These are phyloP conservation scores for Anoplophora glabripennis DNA, from an alignment of 1,140 invertebrate genomes.

Conservation along the genomic window DNA sequence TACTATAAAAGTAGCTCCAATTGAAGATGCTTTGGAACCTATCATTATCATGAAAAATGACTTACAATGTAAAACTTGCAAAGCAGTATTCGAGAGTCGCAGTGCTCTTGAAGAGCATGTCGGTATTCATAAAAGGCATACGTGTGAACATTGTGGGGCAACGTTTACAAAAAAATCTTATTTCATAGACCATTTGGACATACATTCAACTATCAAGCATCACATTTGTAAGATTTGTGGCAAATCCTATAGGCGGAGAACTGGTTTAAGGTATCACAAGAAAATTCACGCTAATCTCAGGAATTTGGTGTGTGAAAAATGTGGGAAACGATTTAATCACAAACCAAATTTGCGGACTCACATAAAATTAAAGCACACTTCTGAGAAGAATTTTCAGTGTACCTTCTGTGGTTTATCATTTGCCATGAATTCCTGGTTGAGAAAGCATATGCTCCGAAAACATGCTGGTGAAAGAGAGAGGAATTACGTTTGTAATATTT, in stretches of 20 bases:
- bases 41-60: not conserved
- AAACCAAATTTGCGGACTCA: constrained; percentile 37
- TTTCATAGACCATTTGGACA: constrained; percentile 1
- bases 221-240: constrained; percentile 12
- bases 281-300: constrained; percentile 48
- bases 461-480: constrained; percentile 30
- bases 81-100: not conserved
- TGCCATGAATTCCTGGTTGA: constrained; percentile 36
- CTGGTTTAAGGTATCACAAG: constrained; percentile 48
- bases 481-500: constrained; percentile 30
- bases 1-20: constrained; percentile 2
- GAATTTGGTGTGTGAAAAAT: constrained; percentile 34
- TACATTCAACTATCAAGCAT: constrained; percentile 9
- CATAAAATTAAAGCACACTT: constrained; percentile 32
- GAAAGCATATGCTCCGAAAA: constrained; percentile 34
- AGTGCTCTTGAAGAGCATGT: constrained; percentile 30
- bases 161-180: constrained; percentile 41
- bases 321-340: constrained; percentile 37
- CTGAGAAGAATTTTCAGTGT: constrained; percentile 37
- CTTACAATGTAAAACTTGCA: constrained; percentile 1
- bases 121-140: constrained; percentile 45
- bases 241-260: constrained; percentile 19
- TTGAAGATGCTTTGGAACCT: not conserved
- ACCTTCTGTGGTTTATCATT: constrained; percentile 35
- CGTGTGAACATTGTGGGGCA: constrained; percentile 50